Evolutionary conservation across 2,888 invertebrate species (phyloP), one percentile per base, ranked within the genome.

Genomic region (Acanthosepion esculentum): DNA sequence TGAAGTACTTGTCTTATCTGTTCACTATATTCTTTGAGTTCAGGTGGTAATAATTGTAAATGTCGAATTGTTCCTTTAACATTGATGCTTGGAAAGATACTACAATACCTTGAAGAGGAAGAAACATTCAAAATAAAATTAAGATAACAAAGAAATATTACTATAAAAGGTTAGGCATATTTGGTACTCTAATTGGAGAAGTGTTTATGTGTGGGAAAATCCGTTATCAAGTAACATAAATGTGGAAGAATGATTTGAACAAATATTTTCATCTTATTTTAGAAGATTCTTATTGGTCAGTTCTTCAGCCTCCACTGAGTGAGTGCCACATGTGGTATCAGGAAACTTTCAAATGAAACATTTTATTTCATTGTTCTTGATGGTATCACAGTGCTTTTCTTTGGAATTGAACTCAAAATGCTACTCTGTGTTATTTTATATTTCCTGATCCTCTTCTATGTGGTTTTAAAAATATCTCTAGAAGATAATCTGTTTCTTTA

Each of bases 41-140:
- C 97, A 95, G 97, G 97, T 18, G 97, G 97, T 95, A 97, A 95
- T 55, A 97, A 95, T 96, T 97, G 97, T 94, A 97, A 96, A 95
- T 97, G 97, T 95, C 97, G 97, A 94, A 97, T 96, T n/a, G 97
- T 97, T 29, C 97, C 97, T 94, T 96, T 97, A 29, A 97, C 96
- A 95, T 97, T 97, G 94, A 97, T 96, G 33, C 96, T 97, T 12
- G 97, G 97, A 96, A 97, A 97, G 91, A 97, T 97, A 95, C 97
- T 96, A 96, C 97, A 97, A 96, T 97, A 97, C 95, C 97, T 97
- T 96, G 6, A 96, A 95, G 59, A 53, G 64, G 41, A 48, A 50
- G 29, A 92, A 92, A 12, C 29, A 48, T 7, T 12, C 0, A 91
- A 41, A 48, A 50, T 48, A 41, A 41, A 41, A 29, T 48, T 92